A percentile compares a stretch with the other conserved stretches of the same genome.
Conservation (phyloP, 2,113 vertebrate species). For the Syngnathus scovelli region DNA sequence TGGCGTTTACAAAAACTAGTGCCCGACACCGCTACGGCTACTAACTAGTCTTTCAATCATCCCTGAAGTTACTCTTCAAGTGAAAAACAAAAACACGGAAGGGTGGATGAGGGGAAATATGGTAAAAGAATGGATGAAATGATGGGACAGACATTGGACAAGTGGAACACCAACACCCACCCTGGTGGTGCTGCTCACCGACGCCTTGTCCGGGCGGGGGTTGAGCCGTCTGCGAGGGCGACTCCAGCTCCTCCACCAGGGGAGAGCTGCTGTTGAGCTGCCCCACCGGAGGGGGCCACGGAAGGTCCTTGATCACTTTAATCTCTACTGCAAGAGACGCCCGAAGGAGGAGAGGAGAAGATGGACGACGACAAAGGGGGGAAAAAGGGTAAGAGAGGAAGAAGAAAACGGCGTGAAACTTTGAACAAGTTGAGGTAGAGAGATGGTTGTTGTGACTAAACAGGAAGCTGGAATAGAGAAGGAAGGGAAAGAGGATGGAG, state of each 20-base stretch:
- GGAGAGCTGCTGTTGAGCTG: constrained; percentile 86
- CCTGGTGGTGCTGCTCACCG: constrained; percentile 75
- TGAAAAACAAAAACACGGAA: not conserved
- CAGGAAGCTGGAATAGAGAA: constrained; percentile 2
- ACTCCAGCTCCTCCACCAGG: constrained; percentile 73
- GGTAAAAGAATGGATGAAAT: constrained; percentile 9
- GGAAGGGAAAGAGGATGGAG: not conserved
- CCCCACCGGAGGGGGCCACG: constrained; percentile 95
- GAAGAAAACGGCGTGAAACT: constrained; percentile 28
- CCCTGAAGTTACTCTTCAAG: not conserved
- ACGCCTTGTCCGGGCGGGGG: constrained; percentile 64
- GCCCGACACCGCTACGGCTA: constrained; percentile 27
- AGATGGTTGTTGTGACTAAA: constrained; percentile 1
- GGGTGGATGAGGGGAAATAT: not conserved
- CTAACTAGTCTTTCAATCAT: constrained; percentile 13
- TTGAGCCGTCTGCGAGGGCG: constrained; percentile 62
- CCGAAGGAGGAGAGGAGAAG: constrained; percentile 39
- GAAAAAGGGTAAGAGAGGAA: constrained; percentile 16
- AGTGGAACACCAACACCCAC: constrained; percentile 71
- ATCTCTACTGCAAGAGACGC: constrained; percentile 87
- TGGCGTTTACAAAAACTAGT: constrained; percentile 40
- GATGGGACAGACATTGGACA: constrained; percentile 29
- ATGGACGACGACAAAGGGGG: constrained; percentile 24
- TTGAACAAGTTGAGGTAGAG: constrained; percentile 1
- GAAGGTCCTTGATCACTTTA: constrained; percentile 98